phyloP scores from a whole-genome alignment of 2,113 vertebrate species.

The Microcebus griseorufus region DNA sequence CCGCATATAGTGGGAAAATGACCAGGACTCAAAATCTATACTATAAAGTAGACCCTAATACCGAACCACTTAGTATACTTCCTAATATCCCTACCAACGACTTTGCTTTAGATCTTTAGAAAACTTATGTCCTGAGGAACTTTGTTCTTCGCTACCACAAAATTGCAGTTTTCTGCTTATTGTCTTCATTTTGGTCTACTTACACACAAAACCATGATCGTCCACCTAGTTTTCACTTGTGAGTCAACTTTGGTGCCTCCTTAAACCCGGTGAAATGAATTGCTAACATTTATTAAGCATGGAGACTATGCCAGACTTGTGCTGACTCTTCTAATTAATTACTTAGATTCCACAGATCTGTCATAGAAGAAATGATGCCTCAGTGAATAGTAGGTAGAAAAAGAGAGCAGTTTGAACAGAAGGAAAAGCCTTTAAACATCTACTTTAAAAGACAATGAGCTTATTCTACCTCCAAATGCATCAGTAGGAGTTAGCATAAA shows the following conservation, averaged over 20 bases:
- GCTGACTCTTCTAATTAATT: not conserved
- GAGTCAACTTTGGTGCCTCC: not conserved
- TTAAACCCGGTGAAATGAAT: not conserved
- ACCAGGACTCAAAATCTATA: not conserved
- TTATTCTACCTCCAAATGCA: not conserved
- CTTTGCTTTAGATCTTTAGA: constrained; percentile 1
- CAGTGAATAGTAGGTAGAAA: not conserved
- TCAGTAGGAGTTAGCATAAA: not conserved
- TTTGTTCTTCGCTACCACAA: not conserved
- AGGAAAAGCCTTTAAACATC: not conserved
- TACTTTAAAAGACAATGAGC: not conserved
- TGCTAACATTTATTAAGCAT: not conserved
- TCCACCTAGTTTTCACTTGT: not conserved
- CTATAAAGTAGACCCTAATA: not conserved
- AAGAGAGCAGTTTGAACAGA: not conserved
- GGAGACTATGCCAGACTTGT: not conserved
- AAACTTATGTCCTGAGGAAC: not conserved
- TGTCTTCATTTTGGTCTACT: not conserved
- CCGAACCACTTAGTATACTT: not conserved
- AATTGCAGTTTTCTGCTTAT: not conserved
- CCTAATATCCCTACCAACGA: not conserved
- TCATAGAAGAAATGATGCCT: not conserved
- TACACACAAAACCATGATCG: not conserved
- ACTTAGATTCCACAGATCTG: not conserved
- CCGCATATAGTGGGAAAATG: not conserved